Evolutionary conservation across 2,888 invertebrate genomes (phyloP).

Genomic region (Dorcus parallelipipedus): DNA sequence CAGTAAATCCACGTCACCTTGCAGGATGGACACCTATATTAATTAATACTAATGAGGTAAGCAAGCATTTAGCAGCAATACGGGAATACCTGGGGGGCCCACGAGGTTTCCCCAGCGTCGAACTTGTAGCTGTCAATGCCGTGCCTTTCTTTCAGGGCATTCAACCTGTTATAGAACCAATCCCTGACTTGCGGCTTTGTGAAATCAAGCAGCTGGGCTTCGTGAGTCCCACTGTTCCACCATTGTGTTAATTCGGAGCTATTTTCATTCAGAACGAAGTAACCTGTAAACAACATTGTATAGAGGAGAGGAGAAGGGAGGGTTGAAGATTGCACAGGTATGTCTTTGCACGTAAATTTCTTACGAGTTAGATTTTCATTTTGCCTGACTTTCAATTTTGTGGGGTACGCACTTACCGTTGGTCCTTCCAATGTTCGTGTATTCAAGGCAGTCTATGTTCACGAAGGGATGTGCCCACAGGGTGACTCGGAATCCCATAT

Average conservation of each 20-base stretch:
- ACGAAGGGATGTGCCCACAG: conserved; percentile 88
- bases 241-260: conserved; percentile 50
- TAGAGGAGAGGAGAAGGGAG: no score
- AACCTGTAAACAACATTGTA: conserved; percentile 39
- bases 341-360: background rate
- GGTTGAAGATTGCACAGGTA: no score
- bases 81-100: conserved; percentile 57
- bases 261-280: conserved; percentile 53
- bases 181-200: conserved; percentile 63
- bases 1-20: conserved; percentile 53
- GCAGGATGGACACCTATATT: conserved; percentile 54
- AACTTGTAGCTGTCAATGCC: conserved; percentile 77
- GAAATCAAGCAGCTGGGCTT: conserved; percentile 66
- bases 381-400: background rate
- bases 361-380: background rate
- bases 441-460: conserved; percentile 65
- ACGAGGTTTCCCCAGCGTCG: conserved; percentile 75
- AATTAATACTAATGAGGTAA: background rate
- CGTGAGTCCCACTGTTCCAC: conserved; percentile 57
- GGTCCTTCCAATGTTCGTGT: conserved; percentile 49
- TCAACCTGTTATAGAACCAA: conserved; percentile 57
- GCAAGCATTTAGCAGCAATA: background rate
- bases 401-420: conserved; percentile 41
- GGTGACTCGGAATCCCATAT: conserved; percentile 68
- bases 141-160: conserved; percentile 55